These are phyloP conservation scores for Heliangelus exortis DNA, from an alignment of 2,797 vertebrate genomes.

Conservation along the genomic window DNA sequence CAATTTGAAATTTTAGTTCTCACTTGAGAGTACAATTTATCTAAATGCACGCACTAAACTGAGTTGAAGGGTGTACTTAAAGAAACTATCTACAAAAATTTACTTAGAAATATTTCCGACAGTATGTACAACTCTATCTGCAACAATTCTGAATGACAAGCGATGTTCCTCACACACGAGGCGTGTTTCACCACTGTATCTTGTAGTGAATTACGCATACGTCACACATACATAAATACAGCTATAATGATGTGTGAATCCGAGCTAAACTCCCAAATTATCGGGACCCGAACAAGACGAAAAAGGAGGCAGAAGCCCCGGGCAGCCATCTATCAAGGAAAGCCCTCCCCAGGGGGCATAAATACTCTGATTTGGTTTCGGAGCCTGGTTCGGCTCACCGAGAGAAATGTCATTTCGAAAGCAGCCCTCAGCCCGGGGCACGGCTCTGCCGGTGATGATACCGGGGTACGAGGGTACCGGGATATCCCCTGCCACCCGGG, in stretches of 20 bases:
- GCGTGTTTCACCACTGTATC: neutral
- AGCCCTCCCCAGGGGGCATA: neutral
- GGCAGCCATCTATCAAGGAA: neutral
- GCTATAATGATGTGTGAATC: neutral
- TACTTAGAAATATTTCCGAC: neutral
- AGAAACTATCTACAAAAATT: neutral
- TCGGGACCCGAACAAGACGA: neutral
- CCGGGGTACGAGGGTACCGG: neutral
- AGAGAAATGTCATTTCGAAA: neutral
- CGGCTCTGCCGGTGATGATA: neutral
- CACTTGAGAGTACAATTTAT: neutral
- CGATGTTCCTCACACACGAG: rapidly evolving
- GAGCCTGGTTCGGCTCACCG: neutral
- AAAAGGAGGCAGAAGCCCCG: neutral
- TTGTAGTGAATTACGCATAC: neutral
- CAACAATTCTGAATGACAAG: neutral
- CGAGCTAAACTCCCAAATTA: neutral
- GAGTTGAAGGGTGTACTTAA: neutral
- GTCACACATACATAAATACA: neutral
- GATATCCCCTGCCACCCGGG: no score
- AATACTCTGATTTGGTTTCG: slow-evolving; percentile 5
- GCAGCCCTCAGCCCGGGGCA: neutral
- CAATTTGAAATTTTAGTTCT: neutral
- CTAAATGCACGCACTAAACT: neutral
- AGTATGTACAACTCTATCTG: neutral